Percentiles rank a stretch among this genome's conserved stretches.
These are phyloP conservation scores for Pseudocheirus occidentalis DNA, from an alignment of 2,797 vertebrate genomes.

Conservation along the genomic window DNA sequence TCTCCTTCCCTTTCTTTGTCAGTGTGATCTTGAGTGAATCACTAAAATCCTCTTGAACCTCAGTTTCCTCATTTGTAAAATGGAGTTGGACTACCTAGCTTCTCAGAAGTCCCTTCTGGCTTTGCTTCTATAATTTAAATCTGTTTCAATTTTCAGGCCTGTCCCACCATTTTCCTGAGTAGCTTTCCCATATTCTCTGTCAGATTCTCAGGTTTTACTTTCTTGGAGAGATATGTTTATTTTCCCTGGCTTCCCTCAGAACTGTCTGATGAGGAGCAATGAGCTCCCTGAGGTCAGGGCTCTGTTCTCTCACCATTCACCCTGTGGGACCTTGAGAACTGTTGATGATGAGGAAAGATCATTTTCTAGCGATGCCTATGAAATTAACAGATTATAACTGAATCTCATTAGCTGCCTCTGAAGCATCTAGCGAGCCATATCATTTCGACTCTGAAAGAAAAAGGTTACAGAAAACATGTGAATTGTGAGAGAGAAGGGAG, in stretches of 20 bases:
- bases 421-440: conserved; percentile 66
- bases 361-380: conserved; percentile 7
- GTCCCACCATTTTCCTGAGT: background rate
- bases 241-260: background rate
- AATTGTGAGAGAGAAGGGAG: conserved; percentile 53
- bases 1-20: background rate
- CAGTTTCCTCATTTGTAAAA: background rate
- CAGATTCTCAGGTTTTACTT: background rate
- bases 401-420: conserved; percentile 72
- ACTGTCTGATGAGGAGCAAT: background rate
- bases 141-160: conserved; percentile 27
- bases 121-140: conserved; percentile 41
- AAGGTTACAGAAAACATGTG: conserved; percentile 50
- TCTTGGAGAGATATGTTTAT: background rate
- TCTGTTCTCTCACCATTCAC: background rate
- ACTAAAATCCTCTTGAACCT: background rate
- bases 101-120: conserved; percentile 20
- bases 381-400: conserved; percentile 72
- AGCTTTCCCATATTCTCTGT: background rate
- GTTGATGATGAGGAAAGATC: conserved; percentile 5
- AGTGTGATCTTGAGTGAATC: background rate
- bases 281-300: background rate
- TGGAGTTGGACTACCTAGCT: background rate
- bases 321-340: background rate
- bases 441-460: conserved; percentile 51